A percentile compares a stretch with the other conserved stretches of the same genome.
phyloP scores from a whole-genome alignment of 2,797 vertebrate genomes.

The Danionella dracula region DNA sequence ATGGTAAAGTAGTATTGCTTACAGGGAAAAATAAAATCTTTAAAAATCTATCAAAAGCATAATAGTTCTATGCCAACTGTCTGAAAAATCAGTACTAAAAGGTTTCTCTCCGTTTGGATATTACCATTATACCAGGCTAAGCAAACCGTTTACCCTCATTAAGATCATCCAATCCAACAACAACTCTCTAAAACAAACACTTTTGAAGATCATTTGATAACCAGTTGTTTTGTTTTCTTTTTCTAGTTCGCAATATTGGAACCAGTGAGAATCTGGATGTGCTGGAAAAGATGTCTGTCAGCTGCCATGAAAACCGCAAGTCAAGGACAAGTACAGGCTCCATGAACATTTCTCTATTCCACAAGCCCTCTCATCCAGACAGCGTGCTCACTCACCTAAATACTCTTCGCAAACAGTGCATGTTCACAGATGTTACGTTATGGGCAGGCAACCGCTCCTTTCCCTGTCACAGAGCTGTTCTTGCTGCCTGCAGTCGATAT shows the following conservation, averaged over 20 bases:
- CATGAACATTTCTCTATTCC: conserved; percentile 90
- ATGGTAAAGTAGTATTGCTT: too few species aligned
- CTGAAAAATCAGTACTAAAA: too few species aligned
- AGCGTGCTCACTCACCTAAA: conserved; percentile 87
- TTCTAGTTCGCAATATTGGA: conserved; percentile 47
- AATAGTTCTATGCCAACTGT: too few species aligned
- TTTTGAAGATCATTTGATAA: background rate
- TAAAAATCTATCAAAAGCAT: too few species aligned
- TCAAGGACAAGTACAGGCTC: conserved; percentile 87
- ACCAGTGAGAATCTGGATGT: conserved; percentile 46
- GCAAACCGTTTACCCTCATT: too few species aligned
- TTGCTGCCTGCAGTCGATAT: conserved; percentile 91
- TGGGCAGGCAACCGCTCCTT: conserved; percentile 88
- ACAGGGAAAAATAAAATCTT: too few species aligned
- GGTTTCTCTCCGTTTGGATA: too few species aligned
- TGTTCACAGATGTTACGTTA: conserved; percentile 92
- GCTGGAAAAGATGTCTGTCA: conserved; percentile 83
- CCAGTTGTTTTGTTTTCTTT: conserved; percentile 8
- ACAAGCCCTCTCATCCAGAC: conserved; percentile 91
- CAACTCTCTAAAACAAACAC: background rate
- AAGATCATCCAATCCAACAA: too few species aligned
- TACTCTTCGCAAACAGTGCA: conserved; percentile 83
- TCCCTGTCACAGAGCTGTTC: conserved; percentile 86
- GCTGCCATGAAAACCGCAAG: conserved; percentile 90
- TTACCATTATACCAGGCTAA: too few species aligned